phyloP scores from a whole-genome alignment of 1,140 invertebrate genomes.

The Drosophila kikkawai region DNA sequence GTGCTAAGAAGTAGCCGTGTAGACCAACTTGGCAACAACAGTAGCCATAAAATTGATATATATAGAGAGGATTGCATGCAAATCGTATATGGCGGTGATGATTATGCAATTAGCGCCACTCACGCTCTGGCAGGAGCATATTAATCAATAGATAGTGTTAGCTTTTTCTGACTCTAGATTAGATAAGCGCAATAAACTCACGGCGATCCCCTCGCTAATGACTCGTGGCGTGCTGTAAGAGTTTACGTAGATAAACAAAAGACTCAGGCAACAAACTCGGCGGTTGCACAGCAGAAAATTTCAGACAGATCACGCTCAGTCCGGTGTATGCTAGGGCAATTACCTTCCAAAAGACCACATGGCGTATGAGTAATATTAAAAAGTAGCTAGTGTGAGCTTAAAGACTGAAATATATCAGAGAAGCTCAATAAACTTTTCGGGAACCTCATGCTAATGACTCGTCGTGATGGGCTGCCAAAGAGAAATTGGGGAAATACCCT shows the following conservation, averaged over 20 bases:
- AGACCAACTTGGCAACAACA: constrained; percentile 24
- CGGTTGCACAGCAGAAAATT: constrained; percentile 1
- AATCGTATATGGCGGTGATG: constrained; percentile 56
- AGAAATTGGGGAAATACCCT: constrained; percentile 7
- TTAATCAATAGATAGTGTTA: constrained; percentile 32
- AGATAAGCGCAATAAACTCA: constrained; percentile 36
- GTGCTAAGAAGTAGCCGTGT: constrained; percentile 61
- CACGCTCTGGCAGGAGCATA: constrained; percentile 7
- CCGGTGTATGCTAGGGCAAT: neutral
- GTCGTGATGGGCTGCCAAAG: constrained; percentile 18
- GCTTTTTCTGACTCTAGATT: constrained; percentile 20
- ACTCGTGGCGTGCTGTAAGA: constrained; percentile 33
- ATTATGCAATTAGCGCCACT: constrained; percentile 73
- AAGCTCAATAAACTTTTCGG: constrained; percentile 34
- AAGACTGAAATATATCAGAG: constrained; percentile 25
- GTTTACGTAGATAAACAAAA: constrained; percentile 6
- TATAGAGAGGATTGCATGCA: constrained; percentile 59
- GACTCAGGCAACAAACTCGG: constrained; percentile 21
- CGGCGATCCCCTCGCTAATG: constrained; percentile 38
- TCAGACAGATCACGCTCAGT: constrained; percentile 8
- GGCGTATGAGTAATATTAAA: constrained; percentile 57
- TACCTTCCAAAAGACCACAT: constrained; percentile 3
- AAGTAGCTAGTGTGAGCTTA: constrained; percentile 9
- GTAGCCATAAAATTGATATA: constrained; percentile 22
- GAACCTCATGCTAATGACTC: constrained; percentile 49